phyloP scores from a whole-genome alignment of 2,888 invertebrate species.

The Himalopsyche anomala region DNA sequence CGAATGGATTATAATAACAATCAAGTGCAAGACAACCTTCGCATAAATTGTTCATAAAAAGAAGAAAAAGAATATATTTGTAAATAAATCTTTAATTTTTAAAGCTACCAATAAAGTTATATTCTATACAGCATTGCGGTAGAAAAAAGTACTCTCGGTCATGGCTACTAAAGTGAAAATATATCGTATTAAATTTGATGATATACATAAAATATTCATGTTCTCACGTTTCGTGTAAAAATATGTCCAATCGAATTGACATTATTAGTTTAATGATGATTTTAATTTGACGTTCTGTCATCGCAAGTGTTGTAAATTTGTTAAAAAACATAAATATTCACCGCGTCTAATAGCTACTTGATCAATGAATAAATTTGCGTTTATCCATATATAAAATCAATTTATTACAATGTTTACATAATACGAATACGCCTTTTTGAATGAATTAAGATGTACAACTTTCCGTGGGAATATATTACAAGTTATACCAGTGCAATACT shows the following conservation, averaged over 20 bases:
- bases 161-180: neutral
- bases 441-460: slow-evolving; percentile 9
- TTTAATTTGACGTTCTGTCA: too few species aligned
- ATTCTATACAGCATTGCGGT: too few species aligned
- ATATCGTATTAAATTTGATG: neutral
- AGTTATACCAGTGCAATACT: neutral
- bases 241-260: neutral
- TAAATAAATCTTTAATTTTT: too few species aligned
- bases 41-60: too few species aligned
- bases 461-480: neutral
- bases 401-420: slow-evolving; percentile 18
- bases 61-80: too few species aligned
- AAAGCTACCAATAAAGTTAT: too few species aligned
- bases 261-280: neutral
- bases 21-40: too few species aligned
- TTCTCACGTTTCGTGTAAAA: neutral
- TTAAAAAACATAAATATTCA: too few species aligned
- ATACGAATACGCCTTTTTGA: neutral
- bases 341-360: neutral
- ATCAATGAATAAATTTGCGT: slow-evolving; percentile 33
- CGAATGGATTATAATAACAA: too few species aligned
- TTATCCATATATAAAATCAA: slow-evolving; percentile 15
- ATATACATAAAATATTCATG: neutral
- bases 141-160: too few species aligned
- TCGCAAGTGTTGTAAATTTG: too few species aligned